Base-by-base conservation (phyloP, 53 echinoderm and acorn worm species). In the Echinarachnius parma region DNA sequence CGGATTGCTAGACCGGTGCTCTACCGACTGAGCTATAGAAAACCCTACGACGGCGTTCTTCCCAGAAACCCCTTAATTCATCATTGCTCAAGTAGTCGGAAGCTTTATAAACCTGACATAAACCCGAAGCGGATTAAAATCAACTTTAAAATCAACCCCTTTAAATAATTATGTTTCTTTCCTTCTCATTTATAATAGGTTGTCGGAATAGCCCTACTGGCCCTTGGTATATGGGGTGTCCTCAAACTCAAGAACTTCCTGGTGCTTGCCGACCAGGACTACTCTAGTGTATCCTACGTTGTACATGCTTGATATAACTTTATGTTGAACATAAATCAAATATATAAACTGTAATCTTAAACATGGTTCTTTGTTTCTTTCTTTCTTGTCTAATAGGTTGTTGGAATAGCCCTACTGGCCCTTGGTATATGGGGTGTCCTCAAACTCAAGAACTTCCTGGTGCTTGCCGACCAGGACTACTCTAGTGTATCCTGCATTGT, bases 391-490 rank as follows among this genome's bases (percentile, higher is more conserved):
- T 47, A 62, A 16, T 76, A 95, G 96, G 24, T 90, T 48, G 87
- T 87, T 31, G 96, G 96, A 9, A 48, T 96, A 30, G 76, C 84
- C 9, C 78, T 96, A 9, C 88, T 96, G 29, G 91, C 84, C 4
- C 78, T 96, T 1, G 96, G 96, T 34, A 82, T 96, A 57, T 91
- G 87, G 84, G 96, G 91, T 14, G 82, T 90, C 46, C 76, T 88
- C 18, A 88, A 84, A 45, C 64, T 96, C 31, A 84, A 82, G 59
- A 82, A 91, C 55, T 96, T 91, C 80, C 80, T 90, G 23, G 96
- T 82, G 31, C 86, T 96, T 3, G 91, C 96, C 0, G 80, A 87
- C 5, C 82, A 87, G 39, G 88, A 96, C 57, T 96, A 87, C 57
- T 84, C 84, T 65, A 87, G 88, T 28, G 87, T 91, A 54, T 88